Evolutionary conservation across 2,113 vertebrate genomes (phyloP), one percentile per base, ranked within the genome.

Genomic region (Theristicus caerulescens): DNA sequence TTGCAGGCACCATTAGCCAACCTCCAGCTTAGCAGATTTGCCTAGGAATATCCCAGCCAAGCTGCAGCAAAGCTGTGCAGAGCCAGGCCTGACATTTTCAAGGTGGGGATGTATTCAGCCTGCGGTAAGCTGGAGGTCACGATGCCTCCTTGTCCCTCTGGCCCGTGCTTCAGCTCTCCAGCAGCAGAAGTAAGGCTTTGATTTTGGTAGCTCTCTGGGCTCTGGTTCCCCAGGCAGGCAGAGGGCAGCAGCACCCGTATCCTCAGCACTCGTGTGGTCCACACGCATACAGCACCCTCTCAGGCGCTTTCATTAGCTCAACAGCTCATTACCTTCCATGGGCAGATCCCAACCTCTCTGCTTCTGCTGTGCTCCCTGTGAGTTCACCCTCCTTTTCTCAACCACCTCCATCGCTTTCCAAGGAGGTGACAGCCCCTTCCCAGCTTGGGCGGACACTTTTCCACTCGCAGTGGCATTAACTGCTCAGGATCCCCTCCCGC

Each of bases 211-310:
- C 20, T 57, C 21, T 15, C 31, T 16, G 42, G 32, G n/a, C n/a
- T 46, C 36, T 64, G n/a, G 36, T 12, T 62, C 7, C 34, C 46
- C 3, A 12, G 12, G 44, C 32, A n/a, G n/a, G 40, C 61, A 67
- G 38, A 83, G 38, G 42, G 32, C 58, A 89, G 62, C 58, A 80
- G 67, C 34, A 13, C 7, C 0, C 0, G 7, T 40, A 6, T 51
- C 77, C 40, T 81, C 69, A 57, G 2, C 36, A 19, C 58, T n/a
- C 2, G 0, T 3, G 13, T 62, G 24, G 3, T 31, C 24, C 38
- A 13, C n/a, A 29, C 0, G 0, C 8, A 11, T 27, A n/a, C 2
- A 2, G 11, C 29, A 31, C 31, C n/a, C 9, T 80, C 54, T 65
- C 18, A 34, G 36, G 29, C 9, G 4, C 31, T 36, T 69, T 59